phyloP scores from a whole-genome alignment of 30 jellyfish, hydroid and myxozoan species.

The Nemopilema nomurai region DNA sequence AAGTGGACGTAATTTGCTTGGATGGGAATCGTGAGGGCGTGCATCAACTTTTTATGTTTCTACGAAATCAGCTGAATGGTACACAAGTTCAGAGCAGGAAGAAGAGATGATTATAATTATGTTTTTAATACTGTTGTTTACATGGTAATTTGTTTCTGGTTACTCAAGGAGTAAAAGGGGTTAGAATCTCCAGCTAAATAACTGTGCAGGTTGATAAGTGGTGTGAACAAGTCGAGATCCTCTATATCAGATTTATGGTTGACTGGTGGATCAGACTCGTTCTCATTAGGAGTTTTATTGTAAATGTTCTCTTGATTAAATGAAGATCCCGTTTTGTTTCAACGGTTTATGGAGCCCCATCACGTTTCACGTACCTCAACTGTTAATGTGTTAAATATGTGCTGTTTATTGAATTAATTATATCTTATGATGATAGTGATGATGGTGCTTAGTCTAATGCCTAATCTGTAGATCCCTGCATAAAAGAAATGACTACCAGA shows the following conservation, averaged over 20 bases:
- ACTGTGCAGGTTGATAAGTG: neutral
- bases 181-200: too few species aligned
- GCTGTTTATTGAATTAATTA: too few species aligned
- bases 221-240: neutral
- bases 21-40: slow-evolving; percentile 83
- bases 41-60: slow-evolving; percentile 78
- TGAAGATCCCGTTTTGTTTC: too few species aligned
- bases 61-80: slow-evolving; percentile 67
- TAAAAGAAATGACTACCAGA: too few species aligned
- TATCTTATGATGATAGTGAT: too few species aligned
- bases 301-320: too few species aligned
- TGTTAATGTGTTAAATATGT: too few species aligned
- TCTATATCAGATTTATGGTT: neutral
- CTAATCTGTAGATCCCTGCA: too few species aligned
- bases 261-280: neutral
- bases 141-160: neutral
- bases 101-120: neutral
- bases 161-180: neutral
- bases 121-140: neutral
- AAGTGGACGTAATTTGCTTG: slow-evolving; percentile 49
- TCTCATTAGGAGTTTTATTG: neutral
- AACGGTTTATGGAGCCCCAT: too few species aligned
- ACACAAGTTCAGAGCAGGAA: slow-evolving; percentile 34
- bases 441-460: too few species aligned
- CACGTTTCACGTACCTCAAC: too few species aligned